Conservation (phyloP, 2,888 invertebrate genomes). For the Drosophila kokeensis region DNA sequence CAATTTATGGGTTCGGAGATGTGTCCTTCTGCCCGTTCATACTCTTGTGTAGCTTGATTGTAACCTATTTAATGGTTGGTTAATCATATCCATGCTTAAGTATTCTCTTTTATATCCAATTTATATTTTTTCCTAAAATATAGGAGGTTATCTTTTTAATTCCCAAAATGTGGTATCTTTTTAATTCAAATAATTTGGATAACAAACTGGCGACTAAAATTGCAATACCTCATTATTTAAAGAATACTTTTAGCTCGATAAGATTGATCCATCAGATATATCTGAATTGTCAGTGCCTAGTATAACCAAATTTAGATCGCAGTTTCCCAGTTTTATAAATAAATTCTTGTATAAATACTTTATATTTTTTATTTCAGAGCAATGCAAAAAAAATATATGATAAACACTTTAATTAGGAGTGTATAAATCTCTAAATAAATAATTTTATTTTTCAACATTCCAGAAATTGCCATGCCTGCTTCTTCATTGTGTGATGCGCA, state of each 20-base stretch:
- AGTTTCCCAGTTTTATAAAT: background rate
- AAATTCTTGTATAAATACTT: background rate
- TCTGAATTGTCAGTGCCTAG: background rate
- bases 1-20: background rate
- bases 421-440: background rate
- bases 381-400: background rate
- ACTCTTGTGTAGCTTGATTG: background rate
- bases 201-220: background rate
- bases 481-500: constrained; percentile 51
- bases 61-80: background rate
- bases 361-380: background rate
- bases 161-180: too few relatives aligned
- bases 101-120: background rate
- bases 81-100: background rate
- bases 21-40: background rate
- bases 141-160: too few relatives aligned
- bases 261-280: background rate
- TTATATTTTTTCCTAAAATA: background rate
- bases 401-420: background rate
- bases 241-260: background rate
- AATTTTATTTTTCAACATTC: constrained; percentile 38
- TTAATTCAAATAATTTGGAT: background rate
- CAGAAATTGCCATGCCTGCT: constrained; percentile 64
- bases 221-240: background rate
- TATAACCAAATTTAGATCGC: background rate